phyloP scores from a whole-genome alignment of 2,113 vertebrate species.

The Rissa tridactyla region DNA sequence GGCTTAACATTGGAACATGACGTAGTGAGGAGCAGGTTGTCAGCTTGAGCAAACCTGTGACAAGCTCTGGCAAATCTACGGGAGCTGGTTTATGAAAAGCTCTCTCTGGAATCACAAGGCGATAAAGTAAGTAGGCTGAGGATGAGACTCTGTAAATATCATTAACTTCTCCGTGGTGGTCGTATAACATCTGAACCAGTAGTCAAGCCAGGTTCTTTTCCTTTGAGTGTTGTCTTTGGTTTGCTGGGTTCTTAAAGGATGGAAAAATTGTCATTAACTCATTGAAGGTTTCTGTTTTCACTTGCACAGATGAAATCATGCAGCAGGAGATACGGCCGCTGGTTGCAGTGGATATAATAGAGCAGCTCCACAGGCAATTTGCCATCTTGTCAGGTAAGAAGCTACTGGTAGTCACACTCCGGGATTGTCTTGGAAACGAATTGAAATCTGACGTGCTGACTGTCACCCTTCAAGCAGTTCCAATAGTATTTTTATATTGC shows the following conservation, averaged over 20 bases:
- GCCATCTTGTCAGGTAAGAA: conserved; percentile 91
- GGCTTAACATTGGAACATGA: neutral
- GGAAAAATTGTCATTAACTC: neutral
- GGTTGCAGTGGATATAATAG: conserved; percentile 91
- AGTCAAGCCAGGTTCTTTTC: neutral
- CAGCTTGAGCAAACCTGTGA: neutral
- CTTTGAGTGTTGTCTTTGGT: neutral
- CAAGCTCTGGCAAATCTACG: neutral
- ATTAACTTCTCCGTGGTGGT: neutral
- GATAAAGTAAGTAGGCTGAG: neutral
- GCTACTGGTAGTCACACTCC: neutral
- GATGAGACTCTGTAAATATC: neutral
- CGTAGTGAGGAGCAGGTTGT: neutral
- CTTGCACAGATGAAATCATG: conserved; percentile 93
- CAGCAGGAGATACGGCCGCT: conserved; percentile 95
- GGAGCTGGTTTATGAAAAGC: neutral
- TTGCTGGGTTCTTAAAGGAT: neutral
- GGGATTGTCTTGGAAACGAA: neutral
- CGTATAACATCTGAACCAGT: neutral
- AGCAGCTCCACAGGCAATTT: conserved; percentile 94
- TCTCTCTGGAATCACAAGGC: neutral
- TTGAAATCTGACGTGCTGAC: neutral
- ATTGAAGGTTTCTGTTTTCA: conserved; percentile 24
- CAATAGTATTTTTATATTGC: neutral
- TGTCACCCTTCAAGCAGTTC: neutral